Base-by-base conservation (phyloP, 1,140 invertebrate species). In the Solenopsis invicta region DNA sequence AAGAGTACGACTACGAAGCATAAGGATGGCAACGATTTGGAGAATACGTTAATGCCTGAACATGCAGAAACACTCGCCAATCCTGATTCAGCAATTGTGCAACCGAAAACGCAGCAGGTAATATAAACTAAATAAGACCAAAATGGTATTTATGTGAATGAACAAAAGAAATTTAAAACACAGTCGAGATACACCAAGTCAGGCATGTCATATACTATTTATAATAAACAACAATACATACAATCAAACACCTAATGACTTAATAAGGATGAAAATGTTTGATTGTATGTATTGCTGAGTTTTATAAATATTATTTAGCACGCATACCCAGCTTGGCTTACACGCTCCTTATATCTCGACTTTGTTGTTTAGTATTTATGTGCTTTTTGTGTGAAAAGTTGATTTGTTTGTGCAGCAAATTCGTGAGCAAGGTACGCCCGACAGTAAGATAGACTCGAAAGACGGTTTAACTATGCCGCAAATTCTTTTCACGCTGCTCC, bases 401-500 rank as follows among this genome's bases (percentile, higher is more conserved):
- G 13, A 71, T 78, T 67, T 69, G 29, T 34, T 34, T 16, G 37
- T 59, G 0, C 34, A 91, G 87, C 52, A 37, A 71, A 18, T 48
- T 13, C 10, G 10, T 0, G 52, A 87, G 50, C 52, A 56, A 18
- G 21, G 4, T 0, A 54, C 6, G 4, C 59, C 18, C 1, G 37
- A 71, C 4, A 13, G 6, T 16, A 80, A 90, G 34, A 6, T 66
- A 72, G 86, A 89, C 24, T 52, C 76, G 0, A 89, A 89, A 78
- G 90, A 93, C 6, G 84, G 90, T 0, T 87, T 93, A 76, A 89
- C 91, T 71, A 85, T 96, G 37, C 94, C 92, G 4, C 92, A 95
- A 85, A 88, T 94, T 50, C 66, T 96, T 18, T 92, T 90, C 21
- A 80, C 89, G 4, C 88, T 95, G 5, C 90, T 95, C 34, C 91